Evolutionary conservation across 2,113 vertebrate species (phyloP).

Genomic region (Tenrec ecaudatus): DNA sequence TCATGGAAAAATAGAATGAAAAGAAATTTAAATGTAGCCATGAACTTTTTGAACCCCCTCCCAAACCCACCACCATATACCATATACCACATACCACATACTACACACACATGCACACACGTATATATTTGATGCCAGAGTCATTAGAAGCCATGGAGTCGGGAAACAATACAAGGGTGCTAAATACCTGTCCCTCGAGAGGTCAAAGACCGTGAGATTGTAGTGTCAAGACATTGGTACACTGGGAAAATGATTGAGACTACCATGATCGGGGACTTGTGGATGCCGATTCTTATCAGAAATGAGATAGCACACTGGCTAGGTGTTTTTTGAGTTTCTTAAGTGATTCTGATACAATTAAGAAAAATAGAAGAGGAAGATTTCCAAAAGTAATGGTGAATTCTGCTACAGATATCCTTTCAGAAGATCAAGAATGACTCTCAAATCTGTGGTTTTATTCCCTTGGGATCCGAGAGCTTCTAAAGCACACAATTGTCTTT

Average conservation of each 20-base stretch:
- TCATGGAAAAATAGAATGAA: no score
- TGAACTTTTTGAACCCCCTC: no score
- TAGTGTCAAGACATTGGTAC: not conserved
- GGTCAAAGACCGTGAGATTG: no score
- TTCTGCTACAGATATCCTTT: slow-evolving; percentile 22
- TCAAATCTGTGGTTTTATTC: not conserved
- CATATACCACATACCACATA: no score
- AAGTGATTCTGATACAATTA: not conserved
- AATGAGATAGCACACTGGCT: no score
- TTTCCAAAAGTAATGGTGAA: not conserved
- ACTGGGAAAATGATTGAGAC: not conserved
- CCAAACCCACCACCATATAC: no score
- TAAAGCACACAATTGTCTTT: not conserved
- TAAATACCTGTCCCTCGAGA: no score
- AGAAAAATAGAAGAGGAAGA: not conserved
- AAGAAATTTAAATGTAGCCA: no score
- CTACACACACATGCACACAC: no score
- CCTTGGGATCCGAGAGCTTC: not conserved
- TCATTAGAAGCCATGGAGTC: no score
- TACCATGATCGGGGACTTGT: not conserved
- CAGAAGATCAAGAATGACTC: not conserved
- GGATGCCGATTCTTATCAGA: not conserved
- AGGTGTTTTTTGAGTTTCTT: not conserved
- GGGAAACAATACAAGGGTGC: no score
- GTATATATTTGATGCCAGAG: no score